Base-by-base conservation (phyloP, 2,797 vertebrate species). In the Rhyacichthys aspro region DNA sequence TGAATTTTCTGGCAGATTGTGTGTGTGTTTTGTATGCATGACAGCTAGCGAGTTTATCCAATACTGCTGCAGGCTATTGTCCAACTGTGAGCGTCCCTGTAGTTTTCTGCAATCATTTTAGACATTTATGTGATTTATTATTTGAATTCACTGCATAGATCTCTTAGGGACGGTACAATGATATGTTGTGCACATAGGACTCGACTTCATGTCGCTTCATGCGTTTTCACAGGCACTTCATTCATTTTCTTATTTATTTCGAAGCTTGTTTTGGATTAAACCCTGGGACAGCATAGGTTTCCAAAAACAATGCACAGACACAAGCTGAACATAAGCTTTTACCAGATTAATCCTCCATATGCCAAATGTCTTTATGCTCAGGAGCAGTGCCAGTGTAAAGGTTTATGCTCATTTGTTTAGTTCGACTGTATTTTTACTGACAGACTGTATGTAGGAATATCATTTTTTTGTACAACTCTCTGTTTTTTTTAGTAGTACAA, bases 1-100 rank as follows among this genome's bases (percentile, higher is more conserved):
- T 15, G 56, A 46, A 45, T 56, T 16, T 39, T 47, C 36, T 52
- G 12, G 23, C 18, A 55, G 41, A 52, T 47, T 64, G 0, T 34
- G 19, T 39, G 3, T 32, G 14, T 44, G 17, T 63, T 59, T 33
- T 19, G 34, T 58, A 16, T 66, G n/a, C 14, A 14, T 14, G 33
- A 28, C 28, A 36, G 56, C 18, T 36, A 54, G 38, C 8, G 57
- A 42, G 17, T 42, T 53, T 50, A 32, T 52, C 37, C 49, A 34
- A 55, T 12, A 49, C n/a, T 23, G 43, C 58, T 57, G 11, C 15
- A 34, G 64, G 57, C 42, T 2, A 9, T 37, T 61, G 60, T 73
- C 42, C 46, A 71, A 42, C 17, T 57, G 41, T 57, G 61, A 42
- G 55, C 11, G 53, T 50, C 63, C 42, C 38, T 11, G 39, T 59